These are phyloP conservation scores for Sciurus vulgaris DNA, from an alignment of 2,797 vertebrate species.

Conservation along the genomic window DNA sequence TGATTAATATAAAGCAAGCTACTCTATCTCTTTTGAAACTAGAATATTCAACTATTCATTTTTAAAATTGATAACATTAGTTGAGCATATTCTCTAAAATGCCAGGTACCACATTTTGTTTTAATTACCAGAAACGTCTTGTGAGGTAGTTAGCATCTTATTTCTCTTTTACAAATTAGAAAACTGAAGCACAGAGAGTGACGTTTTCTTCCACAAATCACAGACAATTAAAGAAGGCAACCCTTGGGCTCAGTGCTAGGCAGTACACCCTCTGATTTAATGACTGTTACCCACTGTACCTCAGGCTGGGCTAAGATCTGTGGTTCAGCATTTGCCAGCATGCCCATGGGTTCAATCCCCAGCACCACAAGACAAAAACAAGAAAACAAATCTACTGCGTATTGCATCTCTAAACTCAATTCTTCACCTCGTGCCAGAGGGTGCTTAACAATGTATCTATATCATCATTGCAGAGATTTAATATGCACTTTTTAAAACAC, in stretches of 20 bases:
- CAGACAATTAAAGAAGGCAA: neutral
- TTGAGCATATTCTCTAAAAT: neutral
- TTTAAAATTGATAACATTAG: neutral
- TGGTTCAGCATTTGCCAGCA: neutral
- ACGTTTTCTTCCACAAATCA: neutral
- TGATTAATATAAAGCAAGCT: neutral
- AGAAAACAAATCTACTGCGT: neutral
- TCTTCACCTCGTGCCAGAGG: neutral
- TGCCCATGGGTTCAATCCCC: neutral
- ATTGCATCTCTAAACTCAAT: neutral
- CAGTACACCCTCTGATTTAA: neutral
- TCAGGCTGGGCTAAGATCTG: neutral
- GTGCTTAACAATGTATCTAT: neutral
- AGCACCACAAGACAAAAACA: neutral
- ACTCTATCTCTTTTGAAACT: neutral
- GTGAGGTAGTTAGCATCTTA: neutral
- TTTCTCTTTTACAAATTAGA: neutral
- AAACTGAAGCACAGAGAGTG: neutral
- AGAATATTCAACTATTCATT: neutral
- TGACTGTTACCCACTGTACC: neutral
- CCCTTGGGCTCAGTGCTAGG: neutral
- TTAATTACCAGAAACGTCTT: neutral
- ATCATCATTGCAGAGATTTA: neutral
- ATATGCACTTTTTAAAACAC: neutral
- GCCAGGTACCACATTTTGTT: neutral